phyloP scores from a whole-genome alignment of 2,113 vertebrate species.

The Gobius niger region DNA sequence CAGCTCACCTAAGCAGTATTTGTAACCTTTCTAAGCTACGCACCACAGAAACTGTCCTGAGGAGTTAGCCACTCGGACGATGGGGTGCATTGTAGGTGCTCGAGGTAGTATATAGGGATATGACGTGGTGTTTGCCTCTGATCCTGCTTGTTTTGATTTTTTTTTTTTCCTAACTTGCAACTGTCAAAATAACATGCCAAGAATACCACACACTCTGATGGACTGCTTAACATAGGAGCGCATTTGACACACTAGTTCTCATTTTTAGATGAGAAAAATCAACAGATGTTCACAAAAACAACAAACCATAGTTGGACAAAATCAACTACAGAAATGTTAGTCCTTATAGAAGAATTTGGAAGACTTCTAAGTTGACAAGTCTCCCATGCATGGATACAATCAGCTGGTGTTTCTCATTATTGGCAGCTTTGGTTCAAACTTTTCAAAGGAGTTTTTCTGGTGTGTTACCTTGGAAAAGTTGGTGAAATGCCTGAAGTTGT shows the following conservation, averaged over 20 bases:
- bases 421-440: background rate
- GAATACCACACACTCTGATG: slow-evolving; percentile 2
- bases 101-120: slow-evolving; percentile 22
- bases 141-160: slow-evolving; percentile 20
- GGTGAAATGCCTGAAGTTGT: background rate
- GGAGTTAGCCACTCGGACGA: background rate
- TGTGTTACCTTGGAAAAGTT: slow-evolving; percentile 2
- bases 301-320: background rate
- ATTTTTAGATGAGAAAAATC: background rate
- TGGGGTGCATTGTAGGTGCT: slow-evolving; percentile 43
- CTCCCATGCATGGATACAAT: background rate
- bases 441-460: background rate
- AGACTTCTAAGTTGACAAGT: background rate
- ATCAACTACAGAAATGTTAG: background rate
- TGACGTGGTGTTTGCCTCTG: slow-evolving; percentile 34
- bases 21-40: slow-evolving; percentile 13
- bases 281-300: background rate
- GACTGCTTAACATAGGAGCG: slow-evolving; percentile 1
- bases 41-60: background rate
- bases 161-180: background rate
- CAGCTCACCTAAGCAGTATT: slow-evolving; percentile 24
- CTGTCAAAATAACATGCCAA: slow-evolving; percentile 8
- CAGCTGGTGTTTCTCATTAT: background rate
- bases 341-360: background rate
- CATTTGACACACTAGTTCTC: background rate